A percentile compares a stretch with the other conserved stretches of the same genome.
These are phyloP conservation scores for Antheraea yamamai DNA, from an alignment of 2,888 invertebrate genomes.

Conservation along the genomic window DNA sequence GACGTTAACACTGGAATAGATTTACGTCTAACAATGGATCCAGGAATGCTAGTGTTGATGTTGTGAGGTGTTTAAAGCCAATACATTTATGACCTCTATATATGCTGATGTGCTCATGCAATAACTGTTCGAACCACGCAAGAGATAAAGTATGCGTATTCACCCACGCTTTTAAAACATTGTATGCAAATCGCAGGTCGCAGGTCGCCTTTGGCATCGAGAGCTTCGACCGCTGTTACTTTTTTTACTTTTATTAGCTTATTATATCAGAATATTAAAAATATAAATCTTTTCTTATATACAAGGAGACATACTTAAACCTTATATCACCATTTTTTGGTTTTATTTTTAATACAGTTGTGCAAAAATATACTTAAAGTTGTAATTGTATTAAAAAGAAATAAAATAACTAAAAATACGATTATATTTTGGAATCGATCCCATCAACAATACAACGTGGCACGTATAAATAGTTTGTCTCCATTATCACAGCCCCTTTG, in stretches of 20 bases:
- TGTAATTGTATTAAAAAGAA: too few relatives aligned
- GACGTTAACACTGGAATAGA: neutral
- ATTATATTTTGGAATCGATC: too few relatives aligned
- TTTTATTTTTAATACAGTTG: neutral
- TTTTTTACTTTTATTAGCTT: constrained; percentile 48
- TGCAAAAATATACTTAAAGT: too few relatives aligned
- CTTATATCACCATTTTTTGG: neutral
- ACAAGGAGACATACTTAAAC: neutral
- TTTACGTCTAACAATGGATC: neutral
- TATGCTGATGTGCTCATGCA: constrained; percentile 15
- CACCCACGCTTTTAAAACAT: constrained; percentile 71
- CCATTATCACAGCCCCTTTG: neutral
- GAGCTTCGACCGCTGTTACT: constrained; percentile 40
- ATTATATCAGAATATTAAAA: constrained; percentile 1
- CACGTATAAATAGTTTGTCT: neutral
- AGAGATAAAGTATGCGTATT: constrained; percentile 55
- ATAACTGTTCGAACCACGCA: constrained; percentile 44
- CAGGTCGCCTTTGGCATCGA: constrained; percentile 67
- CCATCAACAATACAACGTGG: too few relatives aligned
- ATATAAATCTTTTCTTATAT: neutral
- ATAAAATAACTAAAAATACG: too few relatives aligned
- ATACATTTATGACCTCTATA: neutral
- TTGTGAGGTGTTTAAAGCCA: neutral
- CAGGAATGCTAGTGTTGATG: neutral
- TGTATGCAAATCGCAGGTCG: constrained; percentile 81